A percentile compares a stretch with the other conserved stretches of the same genome.
Evolutionary conservation across 2,113 vertebrate genomes (phyloP).

Genomic region (Rattus rattus): DNA sequence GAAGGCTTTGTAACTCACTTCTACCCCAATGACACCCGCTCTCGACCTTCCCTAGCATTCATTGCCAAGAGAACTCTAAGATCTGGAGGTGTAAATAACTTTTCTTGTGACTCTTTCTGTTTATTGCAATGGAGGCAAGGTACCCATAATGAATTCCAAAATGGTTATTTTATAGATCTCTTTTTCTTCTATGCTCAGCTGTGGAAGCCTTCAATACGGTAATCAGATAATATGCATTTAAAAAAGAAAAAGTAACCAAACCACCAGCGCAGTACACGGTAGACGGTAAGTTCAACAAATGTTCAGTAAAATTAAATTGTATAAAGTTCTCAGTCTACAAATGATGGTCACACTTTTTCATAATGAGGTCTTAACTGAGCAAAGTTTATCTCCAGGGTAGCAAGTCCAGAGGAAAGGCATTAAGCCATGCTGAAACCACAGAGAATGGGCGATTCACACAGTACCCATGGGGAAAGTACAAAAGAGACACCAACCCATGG

Average conservation of each 20-base stretch:
- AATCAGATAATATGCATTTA: background rate
- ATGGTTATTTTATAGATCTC: background rate
- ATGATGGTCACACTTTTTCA: background rate
- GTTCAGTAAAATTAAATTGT: background rate
- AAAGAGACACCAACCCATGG: background rate
- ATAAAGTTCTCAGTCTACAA: conserved; percentile 42
- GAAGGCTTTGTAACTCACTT: background rate
- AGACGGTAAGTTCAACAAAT: background rate
- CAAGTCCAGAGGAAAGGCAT: background rate
- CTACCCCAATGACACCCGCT: background rate
- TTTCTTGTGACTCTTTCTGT: background rate
- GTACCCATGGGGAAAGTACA: background rate
- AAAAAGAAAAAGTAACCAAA: background rate
- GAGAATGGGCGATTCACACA: background rate
- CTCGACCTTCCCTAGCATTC: background rate
- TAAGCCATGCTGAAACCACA: background rate
- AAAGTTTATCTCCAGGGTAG: background rate
- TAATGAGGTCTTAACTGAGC: conserved; percentile 1
- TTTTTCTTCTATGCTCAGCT: background rate
- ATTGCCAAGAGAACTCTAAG: background rate
- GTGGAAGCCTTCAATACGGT: background rate
- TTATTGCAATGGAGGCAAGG: background rate
- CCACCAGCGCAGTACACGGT: background rate
- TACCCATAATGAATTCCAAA: background rate
- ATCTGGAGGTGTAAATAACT: background rate